Percentiles rank a stretch among this genome's conserved stretches.
Conservation (phyloP, 2,113 vertebrate species). For the Paracanthobrama guichenoti region DNA sequence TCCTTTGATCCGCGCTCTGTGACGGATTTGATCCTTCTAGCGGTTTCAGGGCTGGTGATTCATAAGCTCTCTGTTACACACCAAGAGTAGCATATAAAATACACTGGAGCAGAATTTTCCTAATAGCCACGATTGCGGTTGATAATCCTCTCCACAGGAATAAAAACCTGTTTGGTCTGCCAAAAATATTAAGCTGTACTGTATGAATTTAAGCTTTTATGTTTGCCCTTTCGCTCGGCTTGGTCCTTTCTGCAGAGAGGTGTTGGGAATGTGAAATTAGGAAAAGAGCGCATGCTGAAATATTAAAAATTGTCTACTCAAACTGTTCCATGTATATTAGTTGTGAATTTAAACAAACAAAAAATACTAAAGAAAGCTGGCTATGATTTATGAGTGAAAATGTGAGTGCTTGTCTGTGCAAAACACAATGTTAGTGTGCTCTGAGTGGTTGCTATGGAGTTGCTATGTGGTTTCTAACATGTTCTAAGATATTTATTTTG, state of each 20-base stretch:
- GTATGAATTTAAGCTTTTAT: slow-evolving; percentile 12
- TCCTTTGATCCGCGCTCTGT: slow-evolving; percentile 9
- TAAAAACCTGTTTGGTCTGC: slow-evolving; percentile 16
- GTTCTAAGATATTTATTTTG: no score
- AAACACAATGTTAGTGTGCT: no score
- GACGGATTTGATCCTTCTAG: not conserved
- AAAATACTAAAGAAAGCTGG: no score
- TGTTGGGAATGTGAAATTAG: not conserved
- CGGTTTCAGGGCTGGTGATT: slow-evolving; percentile 8
- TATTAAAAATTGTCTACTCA: no score
- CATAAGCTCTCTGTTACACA: slow-evolving; percentile 16
- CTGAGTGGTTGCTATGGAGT: no score
- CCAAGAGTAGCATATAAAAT: slow-evolving; percentile 8
- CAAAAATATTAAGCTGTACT: slow-evolving; percentile 23
- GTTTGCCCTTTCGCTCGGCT: not conserved
- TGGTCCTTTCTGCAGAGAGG: not conserved
- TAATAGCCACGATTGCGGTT: slow-evolving; percentile 4
- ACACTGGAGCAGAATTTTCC: not conserved
- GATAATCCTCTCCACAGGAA: slow-evolving; percentile 19
- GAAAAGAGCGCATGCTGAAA: no score
- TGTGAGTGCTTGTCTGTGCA: no score
- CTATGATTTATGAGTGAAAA: no score
- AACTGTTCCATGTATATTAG: no score
- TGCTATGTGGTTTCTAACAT: no score
- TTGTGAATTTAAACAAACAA: no score